A percentile compares a stretch with the other conserved stretches of the same genome.
These are phyloP conservation scores for Acrobasis consociella DNA, from an alignment of 2,888 invertebrate species.

Conservation along the genomic window DNA sequence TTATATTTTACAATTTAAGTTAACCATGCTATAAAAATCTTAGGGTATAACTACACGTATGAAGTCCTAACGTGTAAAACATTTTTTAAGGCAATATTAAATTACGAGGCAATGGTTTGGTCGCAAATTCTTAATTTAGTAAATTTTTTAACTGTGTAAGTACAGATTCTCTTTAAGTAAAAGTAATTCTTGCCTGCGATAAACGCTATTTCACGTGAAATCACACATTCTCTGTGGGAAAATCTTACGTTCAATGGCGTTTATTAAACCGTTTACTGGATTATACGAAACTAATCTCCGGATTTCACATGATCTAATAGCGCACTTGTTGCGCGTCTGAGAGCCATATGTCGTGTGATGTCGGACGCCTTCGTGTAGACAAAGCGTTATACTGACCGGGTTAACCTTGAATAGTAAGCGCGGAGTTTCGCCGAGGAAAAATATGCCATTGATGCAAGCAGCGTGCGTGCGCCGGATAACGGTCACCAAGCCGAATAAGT, in stretches of 20 bases:
- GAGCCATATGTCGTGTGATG: slow-evolving; percentile 45
- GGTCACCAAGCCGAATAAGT: slow-evolving; percentile 79
- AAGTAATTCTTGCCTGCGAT: neutral
- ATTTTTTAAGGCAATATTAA: too few species aligned
- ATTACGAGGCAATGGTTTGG: too few species aligned
- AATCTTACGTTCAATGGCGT: neutral
- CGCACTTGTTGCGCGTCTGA: slow-evolving; percentile 39
- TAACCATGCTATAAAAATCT: too few species aligned
- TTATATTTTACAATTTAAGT: neutral
- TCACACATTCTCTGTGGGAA: neutral
- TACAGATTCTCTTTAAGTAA: too few species aligned
- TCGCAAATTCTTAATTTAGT: too few species aligned
- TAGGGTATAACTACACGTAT: too few species aligned
- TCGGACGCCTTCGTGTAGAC: slow-evolving; percentile 63
- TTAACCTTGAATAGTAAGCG: slow-evolving; percentile 80
- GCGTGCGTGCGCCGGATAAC: slow-evolving; percentile 78
- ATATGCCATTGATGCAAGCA: slow-evolving; percentile 79
- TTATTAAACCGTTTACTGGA: slow-evolving; percentile 40
- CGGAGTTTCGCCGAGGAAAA: slow-evolving; percentile 77
- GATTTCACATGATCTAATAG: slow-evolving; percentile 8
- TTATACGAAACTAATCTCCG: slow-evolving; percentile 31
- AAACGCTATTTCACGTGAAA: neutral
- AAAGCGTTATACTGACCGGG: slow-evolving; percentile 78
- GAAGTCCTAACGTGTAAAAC: too few species aligned
- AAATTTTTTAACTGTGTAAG: too few species aligned